Evolutionary conservation across 35 echinoderm and acorn worm species (phyloP).

Genomic region (Acanthaster planci): DNA sequence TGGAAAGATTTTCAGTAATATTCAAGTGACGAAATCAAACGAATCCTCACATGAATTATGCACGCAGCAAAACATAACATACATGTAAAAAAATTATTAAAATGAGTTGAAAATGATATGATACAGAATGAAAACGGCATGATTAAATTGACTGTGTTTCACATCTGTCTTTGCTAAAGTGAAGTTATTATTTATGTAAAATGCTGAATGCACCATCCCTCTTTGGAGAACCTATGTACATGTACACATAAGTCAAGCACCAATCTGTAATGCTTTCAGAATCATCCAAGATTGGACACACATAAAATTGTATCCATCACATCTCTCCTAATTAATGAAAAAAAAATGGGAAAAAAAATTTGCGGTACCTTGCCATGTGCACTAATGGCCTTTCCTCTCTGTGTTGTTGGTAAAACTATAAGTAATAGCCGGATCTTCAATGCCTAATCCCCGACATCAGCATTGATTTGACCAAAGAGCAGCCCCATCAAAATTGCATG

Average conservation of each 20-base stretch:
- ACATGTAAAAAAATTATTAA: too few relatives aligned
- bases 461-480: conserved; percentile 18
- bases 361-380: background rate
- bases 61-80: too few relatives aligned
- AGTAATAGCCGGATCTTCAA: conserved; percentile 5
- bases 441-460: background rate
- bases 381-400: background rate
- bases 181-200: too few relatives aligned
- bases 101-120: too few relatives aligned
- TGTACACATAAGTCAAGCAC: background rate
- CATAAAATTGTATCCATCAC: background rate
- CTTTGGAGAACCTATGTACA: too few relatives aligned
- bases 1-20: too few relatives aligned
- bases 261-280: background rate
- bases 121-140: too few relatives aligned
- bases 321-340: background rate
- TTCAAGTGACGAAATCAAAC: too few relatives aligned
- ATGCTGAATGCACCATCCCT: too few relatives aligned
- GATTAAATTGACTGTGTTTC: too few relatives aligned
- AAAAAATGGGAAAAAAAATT: background rate
- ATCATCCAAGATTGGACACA: background rate
- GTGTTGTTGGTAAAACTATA: background rate
- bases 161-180: too few relatives aligned
- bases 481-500: conserved; percentile 5
- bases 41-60: too few relatives aligned